Conservation (phyloP, 2,113 vertebrate species). For the Delphinus delphis region DNA sequence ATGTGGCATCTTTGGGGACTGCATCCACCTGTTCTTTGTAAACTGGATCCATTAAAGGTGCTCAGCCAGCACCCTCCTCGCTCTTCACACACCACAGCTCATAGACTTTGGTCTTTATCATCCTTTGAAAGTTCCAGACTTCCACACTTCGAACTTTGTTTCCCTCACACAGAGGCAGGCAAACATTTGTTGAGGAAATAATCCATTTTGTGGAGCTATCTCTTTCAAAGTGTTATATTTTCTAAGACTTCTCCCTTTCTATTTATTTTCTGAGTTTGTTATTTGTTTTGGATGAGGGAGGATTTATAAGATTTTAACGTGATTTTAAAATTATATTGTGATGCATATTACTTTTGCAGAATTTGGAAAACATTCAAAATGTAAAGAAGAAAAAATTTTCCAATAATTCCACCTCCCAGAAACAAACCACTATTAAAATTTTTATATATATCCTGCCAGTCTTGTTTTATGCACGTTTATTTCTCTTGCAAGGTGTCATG, state of each 20-base stretch:
- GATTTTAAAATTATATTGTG: background rate
- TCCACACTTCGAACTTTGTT: background rate
- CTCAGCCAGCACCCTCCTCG: fast-evolving
- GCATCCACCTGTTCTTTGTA: too few relatives aligned
- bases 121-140: background rate
- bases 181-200: background rate
- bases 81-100: background rate
- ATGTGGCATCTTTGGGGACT: background rate
- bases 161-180: background rate
- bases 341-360: background rate
- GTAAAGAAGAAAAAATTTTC: background rate
- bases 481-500: background rate
- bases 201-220: background rate
- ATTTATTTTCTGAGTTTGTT: background rate
- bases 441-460: background rate
- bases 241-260: background rate
- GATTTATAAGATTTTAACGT: background rate
- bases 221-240: background rate
- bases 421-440: background rate
- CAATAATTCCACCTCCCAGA: background rate
- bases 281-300: background rate
- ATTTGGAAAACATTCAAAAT: background rate
- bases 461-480: background rate
- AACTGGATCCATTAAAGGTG: background rate
- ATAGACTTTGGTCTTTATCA: background rate